These are phyloP conservation scores for Aplodontia rufa DNA, from an alignment of 2,113 vertebrate genomes.

Conservation along the genomic window DNA sequence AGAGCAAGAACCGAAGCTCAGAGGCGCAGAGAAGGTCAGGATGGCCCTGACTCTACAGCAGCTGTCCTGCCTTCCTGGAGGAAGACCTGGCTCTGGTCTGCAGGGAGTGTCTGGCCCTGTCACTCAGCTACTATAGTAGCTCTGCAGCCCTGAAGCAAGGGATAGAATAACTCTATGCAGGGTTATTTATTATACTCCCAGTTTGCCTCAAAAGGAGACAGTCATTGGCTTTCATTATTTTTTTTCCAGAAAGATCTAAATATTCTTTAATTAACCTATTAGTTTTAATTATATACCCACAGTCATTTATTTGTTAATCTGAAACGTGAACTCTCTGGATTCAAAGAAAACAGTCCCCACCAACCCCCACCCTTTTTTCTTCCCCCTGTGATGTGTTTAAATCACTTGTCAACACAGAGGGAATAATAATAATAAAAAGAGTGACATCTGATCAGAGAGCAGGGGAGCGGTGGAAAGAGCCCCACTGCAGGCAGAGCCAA, in stretches of 20 bases:
- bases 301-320: constrained; percentile 78
- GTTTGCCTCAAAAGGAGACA: constrained; percentile 63
- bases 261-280: constrained; percentile 82
- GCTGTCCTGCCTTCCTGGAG: neutral
- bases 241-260: constrained; percentile 75
- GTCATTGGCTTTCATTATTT: constrained; percentile 28
- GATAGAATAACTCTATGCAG: neutral
- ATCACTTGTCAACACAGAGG: constrained; percentile 83
- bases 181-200: neutral
- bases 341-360: constrained; percentile 54
- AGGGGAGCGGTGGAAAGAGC: constrained; percentile 81
- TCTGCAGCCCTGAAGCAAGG: neutral
- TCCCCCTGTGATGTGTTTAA: constrained; percentile 78
- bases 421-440: constrained; percentile 79
- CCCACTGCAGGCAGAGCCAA: constrained; percentile 83
- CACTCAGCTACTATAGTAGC: neutral
- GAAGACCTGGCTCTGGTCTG: neutral
- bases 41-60: fast-evolving
- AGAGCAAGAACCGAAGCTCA: neutral
- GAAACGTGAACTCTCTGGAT: constrained; percentile 71
- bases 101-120: neutral
- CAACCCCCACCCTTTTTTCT: neutral
- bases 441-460: constrained; percentile 81
- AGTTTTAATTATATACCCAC: constrained; percentile 74
- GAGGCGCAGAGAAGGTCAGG: neutral